Evolutionary conservation across 2,888 invertebrate species (phyloP), one percentile per base, ranked within the genome.

Genomic region (Ametastegia equiseti): DNA sequence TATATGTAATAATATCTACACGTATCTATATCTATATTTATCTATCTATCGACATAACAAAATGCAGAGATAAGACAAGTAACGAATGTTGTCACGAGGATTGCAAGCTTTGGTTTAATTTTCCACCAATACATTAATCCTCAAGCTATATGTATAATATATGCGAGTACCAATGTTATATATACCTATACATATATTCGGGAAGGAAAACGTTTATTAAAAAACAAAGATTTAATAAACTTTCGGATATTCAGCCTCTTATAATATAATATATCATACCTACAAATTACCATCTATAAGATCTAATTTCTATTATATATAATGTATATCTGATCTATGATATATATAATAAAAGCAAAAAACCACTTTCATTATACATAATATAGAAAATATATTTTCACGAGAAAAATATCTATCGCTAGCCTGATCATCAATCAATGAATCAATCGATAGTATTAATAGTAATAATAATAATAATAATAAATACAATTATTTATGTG

Each of bases 11-110:
- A 9, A 15, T 13, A 45, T 1, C 15, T 45, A 13, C 1, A 45
- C 1, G 45, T 1, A 45, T 15, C 45, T 45, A 45, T 45, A 54
- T 54, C 36, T 23, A 39, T 36, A 23, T 19, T 39, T 19, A 36
- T 19, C 39, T 67, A 27, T 67, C 39, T 67, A 67, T 67, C 67
- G 67, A 69, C 23, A 5, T 42, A 42, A 69, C 23, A 69, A 23
- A 69, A 69, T 42, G 39, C 27, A 67, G 33, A 19, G n/a, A 67
- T 60, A 60, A 23, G 54, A 54, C 54, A 54, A 54, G 54, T 19
- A 11, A 63, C 30, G 15, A 63, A 63, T 63, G 9, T n/a, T n/a
- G n/a, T 63, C 30, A 30, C 63, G 33, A 63, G 5, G 33, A 69
- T 23, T 69, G 69, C 69, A 69, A 69, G 69, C 69, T 42, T 19